Base-by-base conservation (phyloP, 2,888 invertebrate species). In the Gymnoscelis rufifasciata region DNA sequence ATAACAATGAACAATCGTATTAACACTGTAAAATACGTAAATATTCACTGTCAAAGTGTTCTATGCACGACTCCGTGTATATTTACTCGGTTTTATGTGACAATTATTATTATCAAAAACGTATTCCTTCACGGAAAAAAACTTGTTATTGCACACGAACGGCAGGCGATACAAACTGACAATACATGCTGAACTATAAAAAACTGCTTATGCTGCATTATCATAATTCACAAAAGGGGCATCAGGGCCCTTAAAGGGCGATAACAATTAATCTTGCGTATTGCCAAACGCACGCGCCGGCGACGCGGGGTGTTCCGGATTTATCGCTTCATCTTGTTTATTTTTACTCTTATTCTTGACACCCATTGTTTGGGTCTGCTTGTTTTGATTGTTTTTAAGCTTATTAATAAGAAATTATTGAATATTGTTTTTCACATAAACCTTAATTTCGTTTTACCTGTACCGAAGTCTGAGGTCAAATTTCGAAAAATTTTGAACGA, bases 251-350 rank as follows among this genome's bases (percentile, higher is more conserved):
- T 58, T 66, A 65, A 68, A 65, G 69, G 66, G 48, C 52, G 61
- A 54, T 57, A 64, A 68, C 71, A 71, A 79, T 82, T 74, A 74
- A 79, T 82, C 76, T 77, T 72, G 4, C 14, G 15, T 14, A 68
- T 71, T 73, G 69, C 60, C 69, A 73, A 71, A 73, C 59, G 58
- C 63, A 68, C 61, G 60, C 49, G 44, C 29, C 66, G 46, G 57
- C 58, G 65, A 67, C 66, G 57, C 62, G 54, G 58, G 55, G 60
- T 61, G 58, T 62, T 47, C 33, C 42, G 56, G 61, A 66, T 70
- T 73, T 68, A 70, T 71, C 60, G 56, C 65, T 59, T 71, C 52
- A 58, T 67, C 61, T 66, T 60, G 47, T 59, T 58, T 56, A 43
- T 52, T 59, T 57, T 59, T 61, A 56, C 60, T 61, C 62, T 56